Evolutionary conservation across 2,797 vertebrate species (phyloP).

Genomic region (Gymnopithys bicolor): DNA sequence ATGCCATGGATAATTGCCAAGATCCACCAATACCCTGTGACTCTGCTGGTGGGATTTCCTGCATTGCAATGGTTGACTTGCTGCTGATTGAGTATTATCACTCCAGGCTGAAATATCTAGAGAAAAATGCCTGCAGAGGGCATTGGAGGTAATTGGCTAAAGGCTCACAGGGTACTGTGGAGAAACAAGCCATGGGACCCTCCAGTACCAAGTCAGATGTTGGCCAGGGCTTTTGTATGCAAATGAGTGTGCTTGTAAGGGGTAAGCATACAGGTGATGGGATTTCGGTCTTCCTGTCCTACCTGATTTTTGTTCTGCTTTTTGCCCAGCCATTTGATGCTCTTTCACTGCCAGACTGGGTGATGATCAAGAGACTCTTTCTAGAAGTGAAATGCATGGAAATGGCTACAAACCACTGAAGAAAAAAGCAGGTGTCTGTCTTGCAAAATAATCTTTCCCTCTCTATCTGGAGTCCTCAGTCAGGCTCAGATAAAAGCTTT

Average conservation of each 20-base stretch:
- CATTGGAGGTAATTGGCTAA: background rate
- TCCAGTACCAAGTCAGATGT: background rate
- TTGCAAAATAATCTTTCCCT: background rate
- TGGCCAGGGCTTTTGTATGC: background rate
- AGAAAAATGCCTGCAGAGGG: background rate
- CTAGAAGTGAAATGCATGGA: background rate
- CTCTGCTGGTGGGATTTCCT: background rate
- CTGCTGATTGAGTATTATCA: background rate
- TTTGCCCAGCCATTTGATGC: background rate
- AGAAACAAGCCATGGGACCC: background rate
- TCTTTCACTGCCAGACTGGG: slow-evolving; percentile 28
- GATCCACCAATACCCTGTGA: background rate
- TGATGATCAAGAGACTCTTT: background rate
- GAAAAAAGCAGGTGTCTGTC: background rate
- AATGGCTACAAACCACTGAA: slow-evolving; percentile 32
- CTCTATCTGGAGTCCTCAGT: background rate
- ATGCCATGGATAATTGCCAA: background rate
- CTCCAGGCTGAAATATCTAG: background rate
- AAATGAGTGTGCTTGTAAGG: background rate
- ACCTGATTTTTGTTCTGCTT: background rate
- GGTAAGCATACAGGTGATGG: background rate
- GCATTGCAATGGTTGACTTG: background rate
- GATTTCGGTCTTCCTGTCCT: background rate
- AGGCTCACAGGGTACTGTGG: background rate
- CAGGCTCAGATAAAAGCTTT: slow-evolving; percentile 23